A percentile compares a stretch with the other conserved stretches of the same genome.
Evolutionary conservation across 30 jellyfish, hydroid and myxozoan species (phyloP).

Genomic region (Cassiopea andromeda): DNA sequence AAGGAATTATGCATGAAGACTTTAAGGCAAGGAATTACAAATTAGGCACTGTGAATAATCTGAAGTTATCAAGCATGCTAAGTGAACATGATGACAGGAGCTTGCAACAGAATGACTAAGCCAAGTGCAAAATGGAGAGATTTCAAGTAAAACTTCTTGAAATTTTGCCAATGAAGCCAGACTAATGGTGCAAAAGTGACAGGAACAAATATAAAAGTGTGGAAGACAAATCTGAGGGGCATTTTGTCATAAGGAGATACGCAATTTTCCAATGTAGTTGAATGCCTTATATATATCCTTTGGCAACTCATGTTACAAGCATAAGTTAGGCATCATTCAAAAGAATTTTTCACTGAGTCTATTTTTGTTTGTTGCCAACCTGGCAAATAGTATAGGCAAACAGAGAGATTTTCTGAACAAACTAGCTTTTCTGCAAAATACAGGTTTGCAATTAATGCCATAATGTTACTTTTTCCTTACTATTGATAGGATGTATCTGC

Average conservation of each 20-base stretch:
- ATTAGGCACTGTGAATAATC: too few species aligned
- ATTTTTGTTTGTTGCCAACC: constrained; percentile 41
- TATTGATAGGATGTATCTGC: not conserved
- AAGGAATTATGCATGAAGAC: too few species aligned
- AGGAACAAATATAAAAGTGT: too few species aligned
- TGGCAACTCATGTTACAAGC: constrained; percentile 30
- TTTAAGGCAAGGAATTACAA: too few species aligned
- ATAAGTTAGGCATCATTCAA: constrained; percentile 6
- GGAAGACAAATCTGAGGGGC: too few species aligned
- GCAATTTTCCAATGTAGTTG: not conserved
- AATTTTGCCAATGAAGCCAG: too few species aligned
- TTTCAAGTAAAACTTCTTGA: too few species aligned
- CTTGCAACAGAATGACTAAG: too few species aligned
- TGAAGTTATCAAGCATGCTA: too few species aligned
- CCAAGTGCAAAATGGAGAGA: too few species aligned
- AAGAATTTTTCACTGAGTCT: not conserved
- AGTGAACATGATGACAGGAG: too few species aligned
- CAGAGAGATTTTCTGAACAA: not conserved
- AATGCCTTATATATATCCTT: constrained; percentile 28
- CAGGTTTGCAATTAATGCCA: not conserved
- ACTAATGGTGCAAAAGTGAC: too few species aligned
- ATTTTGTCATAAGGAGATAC: not conserved
- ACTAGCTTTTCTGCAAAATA: constrained; percentile 7
- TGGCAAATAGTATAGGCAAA: not conserved
- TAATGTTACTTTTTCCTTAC: not conserved